These are phyloP conservation scores for Elymnias hypermnestra DNA, from an alignment of 1,140 invertebrate genomes.

Conservation along the genomic window DNA sequence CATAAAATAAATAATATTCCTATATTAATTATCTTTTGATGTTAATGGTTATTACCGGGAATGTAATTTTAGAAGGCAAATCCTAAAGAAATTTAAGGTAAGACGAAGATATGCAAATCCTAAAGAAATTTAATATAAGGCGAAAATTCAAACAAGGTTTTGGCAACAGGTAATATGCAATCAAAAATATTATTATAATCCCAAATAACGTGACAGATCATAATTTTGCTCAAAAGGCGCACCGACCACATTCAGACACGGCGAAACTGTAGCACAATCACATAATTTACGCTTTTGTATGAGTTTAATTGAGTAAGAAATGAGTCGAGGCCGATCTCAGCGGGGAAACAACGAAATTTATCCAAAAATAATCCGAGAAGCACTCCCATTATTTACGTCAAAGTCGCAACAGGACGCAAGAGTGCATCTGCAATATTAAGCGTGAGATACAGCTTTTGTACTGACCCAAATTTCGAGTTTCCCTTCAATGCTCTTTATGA, in stretches of 20 bases:
- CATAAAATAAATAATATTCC: no score
- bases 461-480: constrained; percentile 67
- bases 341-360: constrained; percentile 65
- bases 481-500: constrained; percentile 60
- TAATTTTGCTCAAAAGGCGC: constrained; percentile 58
- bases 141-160: constrained; percentile 23
- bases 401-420: constrained; percentile 51
- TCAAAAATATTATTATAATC: constrained; percentile 65
- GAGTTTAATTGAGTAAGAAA: constrained; percentile 69
- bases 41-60: constrained; percentile 10
- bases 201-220: constrained; percentile 62
- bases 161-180: constrained; percentile 43
- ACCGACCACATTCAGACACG: constrained; percentile 30
- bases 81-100: no score
- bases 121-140: constrained; percentile 13
- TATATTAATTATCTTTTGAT: no score
- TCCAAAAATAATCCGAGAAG: constrained; percentile 60
- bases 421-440: constrained; percentile 62
- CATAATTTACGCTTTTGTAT: constrained; percentile 70
- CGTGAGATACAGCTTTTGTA: constrained; percentile 63
- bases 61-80: constrained; percentile 22
- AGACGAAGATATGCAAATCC: constrained; percentile 20
- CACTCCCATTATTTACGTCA: constrained; percentile 64
- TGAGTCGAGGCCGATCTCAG: constrained; percentile 54
- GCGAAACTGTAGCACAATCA: constrained; percentile 68